A percentile compares a stretch with the other conserved stretches of the same genome.
Evolutionary conservation across 2,113 vertebrate genomes (phyloP).

Genomic region (Anser brachyrhynchus): DNA sequence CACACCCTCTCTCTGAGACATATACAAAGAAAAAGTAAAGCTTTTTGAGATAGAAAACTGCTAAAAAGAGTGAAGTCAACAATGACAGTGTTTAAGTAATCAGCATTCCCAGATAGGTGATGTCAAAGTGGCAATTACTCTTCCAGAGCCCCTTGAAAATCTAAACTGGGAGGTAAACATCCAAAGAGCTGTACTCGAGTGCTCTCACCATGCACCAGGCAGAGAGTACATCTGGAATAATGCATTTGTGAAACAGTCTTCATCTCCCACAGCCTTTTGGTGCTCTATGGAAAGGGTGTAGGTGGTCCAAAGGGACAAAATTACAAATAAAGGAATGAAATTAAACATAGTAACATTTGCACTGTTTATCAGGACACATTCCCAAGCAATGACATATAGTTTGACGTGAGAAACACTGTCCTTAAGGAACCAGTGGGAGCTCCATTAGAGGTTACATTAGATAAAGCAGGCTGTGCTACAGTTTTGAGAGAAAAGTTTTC

Average conservation of each 20-base stretch:
- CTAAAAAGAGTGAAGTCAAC: conserved; percentile 12
- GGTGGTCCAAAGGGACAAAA: conserved; percentile 26
- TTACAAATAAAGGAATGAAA: conserved; percentile 9
- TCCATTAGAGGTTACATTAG: background rate
- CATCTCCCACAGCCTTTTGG: background rate
- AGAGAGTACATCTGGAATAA: conserved; percentile 7
- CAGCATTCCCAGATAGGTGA: background rate
- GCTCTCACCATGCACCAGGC: background rate
- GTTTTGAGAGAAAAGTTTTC: conserved; percentile 4
- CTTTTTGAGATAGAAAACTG: background rate
- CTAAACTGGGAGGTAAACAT: background rate
- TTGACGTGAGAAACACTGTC: conserved; percentile 17
- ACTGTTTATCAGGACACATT: conserved; percentile 54
- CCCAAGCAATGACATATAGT: conserved; percentile 37
- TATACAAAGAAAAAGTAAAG: background rate
- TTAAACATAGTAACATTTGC: background rate
- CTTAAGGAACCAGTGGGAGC: background rate
- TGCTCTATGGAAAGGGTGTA: background rate
- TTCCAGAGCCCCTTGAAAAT: conserved; percentile 23
- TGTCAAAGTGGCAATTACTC: conserved; percentile 36
- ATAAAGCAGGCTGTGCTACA: conserved; percentile 23
- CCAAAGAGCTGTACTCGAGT: background rate
- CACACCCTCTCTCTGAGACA: background rate
- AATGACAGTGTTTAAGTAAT: background rate
- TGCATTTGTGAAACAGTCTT: background rate